Base-by-base conservation (phyloP, 2,113 vertebrate genomes). In the Origma solitaria region DNA sequence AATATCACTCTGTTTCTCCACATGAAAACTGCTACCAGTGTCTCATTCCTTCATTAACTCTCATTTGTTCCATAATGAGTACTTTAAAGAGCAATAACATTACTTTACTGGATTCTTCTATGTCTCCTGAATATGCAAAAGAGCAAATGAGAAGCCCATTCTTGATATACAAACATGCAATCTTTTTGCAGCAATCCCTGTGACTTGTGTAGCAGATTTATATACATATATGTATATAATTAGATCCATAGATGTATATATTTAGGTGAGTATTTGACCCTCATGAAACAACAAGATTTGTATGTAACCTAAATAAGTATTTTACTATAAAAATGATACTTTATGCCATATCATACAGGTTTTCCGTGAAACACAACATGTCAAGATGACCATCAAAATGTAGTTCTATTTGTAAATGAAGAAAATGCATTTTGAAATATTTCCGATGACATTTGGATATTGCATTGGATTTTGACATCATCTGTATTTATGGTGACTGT, bases 401-500 rank as follows among this genome's bases (percentile, higher is more conserved):
- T 6, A 87, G 14, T 33, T 96, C 85, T 76, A 94, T 72, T 92
- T 91, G 73, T 49, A 92, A 93, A 35, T 57, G 10, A 94, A 94
- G 96, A 96, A 97, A 97, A 96, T 54, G 47, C 86, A 93, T 95
- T 97, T 94, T 79, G 33, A 92, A 61, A 33, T 76, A 28, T 33
- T 95, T 65, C 27, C 3, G 21, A 5, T 30, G 83, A 68, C 25
- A 73, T 44, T 17, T 79, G 13, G 25, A 75, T 50, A 53, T 40
- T 23, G 18, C 38, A 44, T 24, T 71, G 38, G n/a, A 73, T 65
- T 92, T 82, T 87, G 16, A 50, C 50, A 92, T 51, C 25, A 21
- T 6, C n/a, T 75, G 13, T 24, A 75, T n/a, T 57, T 53, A 44
- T 1, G 1, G 22, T 50, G 37, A 86, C 25, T 73, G 21, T 17